Conservation (phyloP, 35 echinoderm and acorn worm genomes). For the Holothuria glaberrima region DNA sequence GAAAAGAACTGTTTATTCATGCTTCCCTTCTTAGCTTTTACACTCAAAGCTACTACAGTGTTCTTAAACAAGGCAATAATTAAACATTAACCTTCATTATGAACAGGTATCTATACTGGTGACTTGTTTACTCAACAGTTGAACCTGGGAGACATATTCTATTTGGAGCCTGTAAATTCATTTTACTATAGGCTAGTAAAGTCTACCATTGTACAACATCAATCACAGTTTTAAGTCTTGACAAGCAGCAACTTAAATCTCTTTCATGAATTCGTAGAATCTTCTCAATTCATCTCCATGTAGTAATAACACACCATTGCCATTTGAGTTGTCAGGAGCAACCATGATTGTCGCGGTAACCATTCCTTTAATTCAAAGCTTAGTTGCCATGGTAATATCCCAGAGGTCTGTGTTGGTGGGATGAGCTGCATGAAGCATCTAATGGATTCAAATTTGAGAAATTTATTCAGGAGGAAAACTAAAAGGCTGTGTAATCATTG, state of each 20-base stretch:
- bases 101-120: no score
- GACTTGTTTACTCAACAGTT: no score
- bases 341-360: constrained; percentile 33
- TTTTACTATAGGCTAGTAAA: no score
- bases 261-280: not conserved
- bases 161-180: no score
- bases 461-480: not conserved
- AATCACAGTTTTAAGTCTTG: not conserved
- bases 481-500: no score
- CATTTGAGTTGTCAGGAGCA: constrained; percentile 42
- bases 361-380: constrained; percentile 22
- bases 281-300: not conserved
- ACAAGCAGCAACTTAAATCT: not conserved
- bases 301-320: constrained; percentile 17
- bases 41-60: no score
- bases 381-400: constrained; percentile 5
- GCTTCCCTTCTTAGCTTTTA: no score
- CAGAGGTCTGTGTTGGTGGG: not conserved
- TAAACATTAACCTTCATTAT: no score
- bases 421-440: constrained; percentile 3
- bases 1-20: no score
- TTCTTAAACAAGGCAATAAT: no score
- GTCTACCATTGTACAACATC: not conserved
- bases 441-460: constrained; percentile 34
- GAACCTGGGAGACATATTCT: no score